A percentile compares a stretch with the other conserved stretches of the same genome.
Conservation (phyloP, 2,797 vertebrate genomes). For the Dicrostonyx torquatus region DNA sequence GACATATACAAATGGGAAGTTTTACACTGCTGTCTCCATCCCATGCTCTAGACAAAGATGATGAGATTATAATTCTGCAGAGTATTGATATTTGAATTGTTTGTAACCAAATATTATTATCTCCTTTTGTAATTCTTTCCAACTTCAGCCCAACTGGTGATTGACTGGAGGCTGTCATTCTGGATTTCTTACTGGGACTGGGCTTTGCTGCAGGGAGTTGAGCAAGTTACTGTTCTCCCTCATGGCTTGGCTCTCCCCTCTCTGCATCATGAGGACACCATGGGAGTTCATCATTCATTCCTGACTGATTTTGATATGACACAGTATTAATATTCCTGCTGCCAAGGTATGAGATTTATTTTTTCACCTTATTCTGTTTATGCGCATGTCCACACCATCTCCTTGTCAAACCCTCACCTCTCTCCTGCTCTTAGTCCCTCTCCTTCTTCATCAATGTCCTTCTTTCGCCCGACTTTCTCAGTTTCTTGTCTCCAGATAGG, state of each 20-base stretch:
- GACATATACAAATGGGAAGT: not conserved
- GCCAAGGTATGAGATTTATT: not conserved
- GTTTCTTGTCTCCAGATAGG: no score
- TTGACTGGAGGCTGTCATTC: not conserved
- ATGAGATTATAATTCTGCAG: not conserved
- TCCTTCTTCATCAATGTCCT: not conserved
- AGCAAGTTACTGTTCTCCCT: not conserved
- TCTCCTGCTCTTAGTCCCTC: no score
- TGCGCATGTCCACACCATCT: not conserved
- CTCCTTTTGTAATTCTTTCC: no score
- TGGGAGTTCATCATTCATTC: not conserved
- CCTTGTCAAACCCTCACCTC: fast-evolving
- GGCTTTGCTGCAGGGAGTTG: not conserved
- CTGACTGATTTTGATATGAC: not conserved
- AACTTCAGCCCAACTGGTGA: not conserved
- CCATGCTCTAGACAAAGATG: not conserved
- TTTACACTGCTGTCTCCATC: not conserved
- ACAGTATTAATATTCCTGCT: not conserved
- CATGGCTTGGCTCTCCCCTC: not conserved
- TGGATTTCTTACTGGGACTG: not conserved
- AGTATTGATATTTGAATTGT: not conserved
- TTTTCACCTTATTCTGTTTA: not conserved
- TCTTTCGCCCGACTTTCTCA: not conserved
- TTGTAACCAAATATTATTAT: not conserved
- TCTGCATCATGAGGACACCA: not conserved